Percentiles rank a stretch among this genome's conserved stretches.
These are phyloP conservation scores for Chromis chromis DNA, from an alignment of 2,797 vertebrate genomes.

Conservation along the genomic window DNA sequence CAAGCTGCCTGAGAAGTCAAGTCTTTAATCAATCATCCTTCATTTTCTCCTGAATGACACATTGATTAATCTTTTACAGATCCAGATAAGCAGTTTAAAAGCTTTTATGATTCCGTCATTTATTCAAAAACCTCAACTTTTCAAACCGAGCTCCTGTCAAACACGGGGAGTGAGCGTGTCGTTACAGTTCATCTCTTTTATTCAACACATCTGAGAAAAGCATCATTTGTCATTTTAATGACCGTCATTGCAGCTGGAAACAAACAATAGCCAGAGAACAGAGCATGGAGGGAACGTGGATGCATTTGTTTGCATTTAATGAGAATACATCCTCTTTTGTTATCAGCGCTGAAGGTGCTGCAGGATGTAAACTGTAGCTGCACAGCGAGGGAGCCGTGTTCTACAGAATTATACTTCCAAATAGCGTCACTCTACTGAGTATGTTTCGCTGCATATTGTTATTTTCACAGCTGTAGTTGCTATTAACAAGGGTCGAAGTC, in stretches of 20 bases:
- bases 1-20: too few relatives aligned
- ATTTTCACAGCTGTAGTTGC: too few relatives aligned
- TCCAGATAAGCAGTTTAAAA: too few relatives aligned
- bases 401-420: constrained; percentile 3
- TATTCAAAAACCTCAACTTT: too few relatives aligned
- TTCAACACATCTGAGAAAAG: too few relatives aligned
- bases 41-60: too few relatives aligned
- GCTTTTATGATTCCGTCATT: too few relatives aligned
- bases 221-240: constrained; percentile 36
- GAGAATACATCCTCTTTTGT: constrained; percentile 23
- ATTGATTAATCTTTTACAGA: too few relatives aligned
- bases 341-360: constrained; percentile 21
- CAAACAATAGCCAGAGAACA: constrained; percentile 12
- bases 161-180: too few relatives aligned
- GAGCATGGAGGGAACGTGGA: constrained; percentile 2
- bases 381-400: not conserved
- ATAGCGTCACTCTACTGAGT: not conserved
- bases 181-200: too few relatives aligned
- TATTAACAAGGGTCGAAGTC: not conserved
- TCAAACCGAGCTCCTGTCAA: too few relatives aligned
- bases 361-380: not conserved
- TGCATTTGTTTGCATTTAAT: constrained; percentile 23
- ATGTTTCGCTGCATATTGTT: not conserved
- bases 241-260: constrained; percentile 17
- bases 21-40: too few relatives aligned